Conservation (phyloP, 2,888 invertebrate genomes). For the Drosophila setosimentum region DNA sequence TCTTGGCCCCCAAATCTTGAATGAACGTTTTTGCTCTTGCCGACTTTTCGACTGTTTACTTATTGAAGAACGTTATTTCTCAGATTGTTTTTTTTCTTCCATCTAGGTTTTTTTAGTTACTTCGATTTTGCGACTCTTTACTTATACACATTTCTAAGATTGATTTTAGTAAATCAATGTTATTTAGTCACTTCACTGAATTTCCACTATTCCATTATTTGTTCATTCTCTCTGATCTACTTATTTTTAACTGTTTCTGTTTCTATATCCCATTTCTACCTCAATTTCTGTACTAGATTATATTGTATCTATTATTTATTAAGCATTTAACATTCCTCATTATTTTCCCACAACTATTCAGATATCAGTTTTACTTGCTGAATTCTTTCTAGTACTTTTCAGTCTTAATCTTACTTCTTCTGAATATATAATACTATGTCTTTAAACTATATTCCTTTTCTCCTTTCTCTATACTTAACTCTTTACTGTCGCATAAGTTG, state of each 20-base stretch:
- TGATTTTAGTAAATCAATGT: accelerated
- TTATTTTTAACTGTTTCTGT: neutral
- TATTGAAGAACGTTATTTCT: neutral
- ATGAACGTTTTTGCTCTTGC: neutral
- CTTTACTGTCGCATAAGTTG: neutral
- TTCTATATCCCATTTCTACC: too few species aligned
- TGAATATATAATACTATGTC: neutral
- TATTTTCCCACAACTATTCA: neutral
- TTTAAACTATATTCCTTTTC: slow-evolving; percentile 3
- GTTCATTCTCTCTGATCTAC: neutral
- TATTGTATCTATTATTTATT: neutral
- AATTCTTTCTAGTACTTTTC: neutral
- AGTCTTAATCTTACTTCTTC: neutral
- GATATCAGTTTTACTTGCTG: neutral
- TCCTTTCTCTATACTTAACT: neutral
- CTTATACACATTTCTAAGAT: neutral
- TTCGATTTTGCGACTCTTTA: neutral
- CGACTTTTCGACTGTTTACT: neutral
- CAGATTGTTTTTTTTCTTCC: neutral
- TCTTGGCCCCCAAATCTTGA: neutral
- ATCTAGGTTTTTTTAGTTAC: neutral
- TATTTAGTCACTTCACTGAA: neutral
- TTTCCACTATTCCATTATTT: neutral
- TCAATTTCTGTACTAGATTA: neutral
- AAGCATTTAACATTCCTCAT: neutral